Conservation (phyloP, 2,113 vertebrate genomes). For the Elephantulus edwardii region DNA sequence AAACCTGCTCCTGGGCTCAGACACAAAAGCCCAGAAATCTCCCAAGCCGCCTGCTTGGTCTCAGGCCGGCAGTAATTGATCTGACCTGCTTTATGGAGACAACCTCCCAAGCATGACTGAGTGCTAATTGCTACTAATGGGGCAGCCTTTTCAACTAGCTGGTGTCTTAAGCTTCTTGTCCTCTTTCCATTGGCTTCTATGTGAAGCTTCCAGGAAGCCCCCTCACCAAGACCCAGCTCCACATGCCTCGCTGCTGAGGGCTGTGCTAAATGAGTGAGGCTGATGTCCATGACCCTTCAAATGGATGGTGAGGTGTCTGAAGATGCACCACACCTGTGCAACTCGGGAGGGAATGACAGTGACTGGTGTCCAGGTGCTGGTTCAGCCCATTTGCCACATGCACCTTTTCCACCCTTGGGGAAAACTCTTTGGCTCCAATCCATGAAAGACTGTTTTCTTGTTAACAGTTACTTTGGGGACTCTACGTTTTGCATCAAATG, state of each 20-base stretch:
- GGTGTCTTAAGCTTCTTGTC: conserved; percentile 54
- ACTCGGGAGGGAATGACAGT: conserved; percentile 57
- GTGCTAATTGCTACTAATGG: conserved; percentile 77
- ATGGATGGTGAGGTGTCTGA: neutral
- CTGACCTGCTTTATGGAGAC: conserved; percentile 68
- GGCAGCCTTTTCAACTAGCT: conserved; percentile 58
- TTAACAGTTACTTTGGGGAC: neutral
- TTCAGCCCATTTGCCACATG: conserved; percentile 30
- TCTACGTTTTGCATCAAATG: neutral
- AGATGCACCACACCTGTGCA: neutral
- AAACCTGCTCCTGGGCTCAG: conserved; percentile 37
- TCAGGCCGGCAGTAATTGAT: conserved; percentile 62
- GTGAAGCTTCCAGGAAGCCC: conserved; percentile 31
- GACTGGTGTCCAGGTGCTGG: conserved; percentile 49
- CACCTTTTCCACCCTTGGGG: conserved; percentile 39
- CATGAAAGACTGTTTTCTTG: conserved; percentile 2
- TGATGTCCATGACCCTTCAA: conserved; percentile 57
- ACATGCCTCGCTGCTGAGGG: neutral
- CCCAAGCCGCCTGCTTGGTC: conserved; percentile 32
- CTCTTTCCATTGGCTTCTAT: conserved; percentile 12
- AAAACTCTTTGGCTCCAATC: neutral
- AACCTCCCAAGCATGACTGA: conserved; percentile 68
- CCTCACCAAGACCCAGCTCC: conserved; percentile 29
- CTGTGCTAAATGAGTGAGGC: conserved; percentile 29
- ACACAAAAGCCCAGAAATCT: conserved; percentile 35